These are phyloP conservation scores for Ceyx melanurus DNA, from an alignment of 2,113 vertebrate genomes.

Conservation along the genomic window DNA sequence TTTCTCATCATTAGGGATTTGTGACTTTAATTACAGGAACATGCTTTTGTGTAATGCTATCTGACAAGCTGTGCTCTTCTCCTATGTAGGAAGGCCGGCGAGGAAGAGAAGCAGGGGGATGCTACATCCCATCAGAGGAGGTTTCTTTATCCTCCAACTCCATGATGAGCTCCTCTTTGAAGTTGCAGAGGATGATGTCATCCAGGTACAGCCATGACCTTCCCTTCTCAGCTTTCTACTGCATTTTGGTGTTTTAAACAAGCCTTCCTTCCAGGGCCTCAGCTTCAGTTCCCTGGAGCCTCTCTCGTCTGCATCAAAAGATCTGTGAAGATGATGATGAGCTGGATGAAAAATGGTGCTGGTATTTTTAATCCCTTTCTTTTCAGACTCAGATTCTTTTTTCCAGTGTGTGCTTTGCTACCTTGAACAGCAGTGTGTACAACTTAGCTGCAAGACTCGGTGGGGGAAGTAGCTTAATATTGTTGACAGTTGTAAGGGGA, in stretches of 20 bases:
- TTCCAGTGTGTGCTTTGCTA: background rate
- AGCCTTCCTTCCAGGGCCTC: background rate
- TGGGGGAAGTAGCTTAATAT: background rate
- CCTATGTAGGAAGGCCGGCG: conserved; percentile 38
- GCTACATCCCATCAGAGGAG: conserved; percentile 75
- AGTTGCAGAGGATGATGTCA: conserved; percentile 86
- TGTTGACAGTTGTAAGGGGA: background rate
- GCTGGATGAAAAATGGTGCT: background rate
- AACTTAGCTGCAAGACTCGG: background rate
- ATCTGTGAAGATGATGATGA: background rate
- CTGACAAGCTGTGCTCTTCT: background rate
- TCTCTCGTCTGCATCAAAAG: background rate
- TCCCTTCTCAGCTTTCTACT: background rate
- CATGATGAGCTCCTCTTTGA: conserved; percentile 97
- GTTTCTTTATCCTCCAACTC: conserved; percentile 92
- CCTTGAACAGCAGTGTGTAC: background rate
- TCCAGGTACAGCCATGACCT: conserved; percentile 80
- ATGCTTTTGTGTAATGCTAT: background rate
- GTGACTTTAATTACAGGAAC: background rate
- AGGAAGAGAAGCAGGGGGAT: conserved; percentile 41
- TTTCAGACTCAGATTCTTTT: background rate
- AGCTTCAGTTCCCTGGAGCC: background rate
- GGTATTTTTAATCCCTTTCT: background rate
- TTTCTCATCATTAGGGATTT: background rate
- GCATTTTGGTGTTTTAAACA: background rate